These are phyloP conservation scores for Drosophila sordidula DNA, from an alignment of 2,888 invertebrate species.

Conservation along the genomic window DNA sequence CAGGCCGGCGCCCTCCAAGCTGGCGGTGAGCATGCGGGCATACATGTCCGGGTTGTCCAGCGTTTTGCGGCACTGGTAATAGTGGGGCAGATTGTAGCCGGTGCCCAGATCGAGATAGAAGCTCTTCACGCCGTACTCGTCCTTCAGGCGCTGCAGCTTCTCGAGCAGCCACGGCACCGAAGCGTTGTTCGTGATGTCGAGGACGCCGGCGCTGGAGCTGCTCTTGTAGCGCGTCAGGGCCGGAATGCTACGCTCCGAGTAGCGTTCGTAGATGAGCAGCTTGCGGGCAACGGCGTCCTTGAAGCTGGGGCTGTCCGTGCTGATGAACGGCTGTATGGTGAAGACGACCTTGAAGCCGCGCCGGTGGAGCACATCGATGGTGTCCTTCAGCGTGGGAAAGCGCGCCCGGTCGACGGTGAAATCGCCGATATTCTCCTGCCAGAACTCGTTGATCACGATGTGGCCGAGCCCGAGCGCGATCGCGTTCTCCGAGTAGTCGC, in stretches of 20 bases:
- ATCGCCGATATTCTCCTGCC: conserved; percentile 94
- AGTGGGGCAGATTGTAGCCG: conserved; percentile 94
- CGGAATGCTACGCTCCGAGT: conserved; percentile 92
- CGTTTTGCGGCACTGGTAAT: conserved; percentile 91
- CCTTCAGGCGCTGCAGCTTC: conserved; percentile 89
- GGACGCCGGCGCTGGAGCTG: conserved; percentile 91
- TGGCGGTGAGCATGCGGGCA: conserved; percentile 88
- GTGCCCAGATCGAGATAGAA: conserved; percentile 93
- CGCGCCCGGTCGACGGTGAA: conserved; percentile 91
- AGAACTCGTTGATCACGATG: conserved; percentile 91
- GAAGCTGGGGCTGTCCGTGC: conserved; percentile 93
- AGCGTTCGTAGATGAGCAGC: conserved; percentile 92
- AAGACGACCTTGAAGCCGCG: conserved; percentile 94
- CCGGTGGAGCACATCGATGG: conserved; percentile 92
- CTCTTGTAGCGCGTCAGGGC: conserved; percentile 93
- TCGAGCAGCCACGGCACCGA: conserved; percentile 92
- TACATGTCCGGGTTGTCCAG: conserved; percentile 93
- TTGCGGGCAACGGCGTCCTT: conserved; percentile 91
- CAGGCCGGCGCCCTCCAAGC: conserved; percentile 86
- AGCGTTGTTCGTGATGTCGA: conserved; percentile 94
- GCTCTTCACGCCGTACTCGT: conserved; percentile 92
- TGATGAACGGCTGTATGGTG: conserved; percentile 95
- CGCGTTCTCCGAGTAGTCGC: conserved; percentile 93
- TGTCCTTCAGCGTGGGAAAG: conserved; percentile 91
- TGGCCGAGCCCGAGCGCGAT: conserved; percentile 92